Evolutionary conservation across 2,888 invertebrate species (phyloP), one percentile per base, ranked within the genome.

Genomic region (Drosophila anomalata): DNA sequence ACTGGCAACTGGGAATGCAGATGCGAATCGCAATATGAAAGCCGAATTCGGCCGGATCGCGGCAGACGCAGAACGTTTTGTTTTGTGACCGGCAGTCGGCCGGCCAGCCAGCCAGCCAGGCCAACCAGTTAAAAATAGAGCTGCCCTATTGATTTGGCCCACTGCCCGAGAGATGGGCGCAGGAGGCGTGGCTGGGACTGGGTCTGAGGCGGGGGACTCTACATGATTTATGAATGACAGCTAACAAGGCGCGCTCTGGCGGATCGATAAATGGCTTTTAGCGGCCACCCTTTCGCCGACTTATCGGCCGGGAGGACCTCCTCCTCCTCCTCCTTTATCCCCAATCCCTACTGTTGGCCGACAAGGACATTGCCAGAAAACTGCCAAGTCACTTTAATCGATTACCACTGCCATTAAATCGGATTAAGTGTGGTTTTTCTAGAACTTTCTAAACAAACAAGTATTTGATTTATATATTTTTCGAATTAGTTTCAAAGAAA

Each of bases 11-110:
- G 55, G 55, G 53, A 72, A 61, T 86, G 73, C 86, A 71, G 71
- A 81, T 67, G 53, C 60, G 56, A 68, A 24, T 77, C 46, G 47
- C 61, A 58, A 62, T 61, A 44, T 54, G 44, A 62, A 68, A 87
- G 76, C 85, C 73, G 76, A 78, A 54, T 80, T 87, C 51, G 76
- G 69, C 75, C 80, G 68, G 80, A 87, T 81, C 87, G 57, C 52
- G 59, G 59, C 57, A 36, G 47, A 62, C 47, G 73, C 73, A 41
- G 72, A 69, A 55, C 63, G 17, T 17, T 44, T 2, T 4, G n/a
- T 44, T 39, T n/a, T 26, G 39, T 47, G 65, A 33, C 20, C 50
- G 17, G 20, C 36, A 5, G 20, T 7, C 12, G 53, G 29, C 39
- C 22, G 4, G 22, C 5, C 36, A 5, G 20, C 7, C 1, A 17